These are phyloP conservation scores for Protobothrops mucrosquamatus DNA, from an alignment of 2,113 vertebrate species.

Conservation along the genomic window DNA sequence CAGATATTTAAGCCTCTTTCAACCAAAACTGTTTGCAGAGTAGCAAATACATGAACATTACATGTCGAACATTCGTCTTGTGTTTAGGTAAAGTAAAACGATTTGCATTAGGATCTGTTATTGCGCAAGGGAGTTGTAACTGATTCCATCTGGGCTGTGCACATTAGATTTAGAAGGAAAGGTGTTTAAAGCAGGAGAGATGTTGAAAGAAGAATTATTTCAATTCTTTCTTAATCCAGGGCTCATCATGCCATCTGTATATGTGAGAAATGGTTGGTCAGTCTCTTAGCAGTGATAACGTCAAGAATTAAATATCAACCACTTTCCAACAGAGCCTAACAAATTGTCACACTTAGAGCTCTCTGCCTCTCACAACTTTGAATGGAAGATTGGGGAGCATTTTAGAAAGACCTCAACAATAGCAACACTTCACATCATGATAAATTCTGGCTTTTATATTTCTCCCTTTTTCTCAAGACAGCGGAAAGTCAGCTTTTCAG, in stretches of 20 bases:
- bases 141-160: no score
- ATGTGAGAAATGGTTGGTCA: neutral
- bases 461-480: constrained; percentile 16
- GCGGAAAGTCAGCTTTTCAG: neutral
- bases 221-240: neutral
- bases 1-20: neutral
- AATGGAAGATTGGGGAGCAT: neutral
- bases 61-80: neutral
- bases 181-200: neutral
- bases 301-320: neutral
- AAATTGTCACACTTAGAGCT: neutral
- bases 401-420: neutral
- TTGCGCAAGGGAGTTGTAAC: neutral
- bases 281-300: neutral
- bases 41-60: neutral
- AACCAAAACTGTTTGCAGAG: neutral
- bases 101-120: neutral
- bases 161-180: neutral
- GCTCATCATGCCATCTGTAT: neutral
- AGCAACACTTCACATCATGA: neutral
- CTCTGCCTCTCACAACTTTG: neutral
- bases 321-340: neutral
- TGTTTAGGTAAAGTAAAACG: neutral
- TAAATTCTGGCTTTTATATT: neutral
- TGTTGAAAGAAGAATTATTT: neutral